Base-by-base conservation (phyloP, 2,888 invertebrate genomes). In the Noctua fimbriata region DNA sequence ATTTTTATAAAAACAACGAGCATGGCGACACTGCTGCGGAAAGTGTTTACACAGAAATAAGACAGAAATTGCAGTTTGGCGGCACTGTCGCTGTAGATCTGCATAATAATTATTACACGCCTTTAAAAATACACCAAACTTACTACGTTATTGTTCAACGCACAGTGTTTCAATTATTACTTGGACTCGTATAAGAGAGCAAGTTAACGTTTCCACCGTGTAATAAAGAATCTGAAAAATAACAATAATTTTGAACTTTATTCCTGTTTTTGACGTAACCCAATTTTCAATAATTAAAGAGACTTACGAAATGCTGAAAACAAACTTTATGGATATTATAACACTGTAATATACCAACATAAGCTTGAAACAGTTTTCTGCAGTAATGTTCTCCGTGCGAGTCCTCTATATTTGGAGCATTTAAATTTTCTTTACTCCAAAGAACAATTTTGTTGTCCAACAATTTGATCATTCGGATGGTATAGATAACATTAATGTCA, bases 271-370 rank as follows among this genome's bases (percentile, higher is more conserved):
- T 12, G 12, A n/a, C 24, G 4, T 24, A 55, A n/a, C 12, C n/a
- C 12, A 12, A 55, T 10, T 55, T 24, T 12, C 0, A 55, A n/a
- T 52, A 52, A 24, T 52, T 9, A 0, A 52, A 52, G 1, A 24
- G 58, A 80, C 70, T 82, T 60, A 81, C 81, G 1, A 32, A 32
- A n/a, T 32, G 32, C 9, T 81, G 76, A 76, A 47, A 81, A 72
- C 55, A 70, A 55, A 12, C 16, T 41, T 55, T 76, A 28, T 71
- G 36, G 1, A 21, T 71, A 9, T 14, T 18, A 52, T 75, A 82
- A 66, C 81, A 81, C 3, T 82, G 24, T 58, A 76, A 44, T 67
- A 81, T 47, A 44, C 67, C 41, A 24, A 67, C 36, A 14, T 71
- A 81, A 32, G 70, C 76, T 14, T 66, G 21, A 60, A 81, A 82